These are phyloP conservation scores for Trinectes maculatus DNA, from an alignment of 2,113 vertebrate genomes.

Conservation along the genomic window DNA sequence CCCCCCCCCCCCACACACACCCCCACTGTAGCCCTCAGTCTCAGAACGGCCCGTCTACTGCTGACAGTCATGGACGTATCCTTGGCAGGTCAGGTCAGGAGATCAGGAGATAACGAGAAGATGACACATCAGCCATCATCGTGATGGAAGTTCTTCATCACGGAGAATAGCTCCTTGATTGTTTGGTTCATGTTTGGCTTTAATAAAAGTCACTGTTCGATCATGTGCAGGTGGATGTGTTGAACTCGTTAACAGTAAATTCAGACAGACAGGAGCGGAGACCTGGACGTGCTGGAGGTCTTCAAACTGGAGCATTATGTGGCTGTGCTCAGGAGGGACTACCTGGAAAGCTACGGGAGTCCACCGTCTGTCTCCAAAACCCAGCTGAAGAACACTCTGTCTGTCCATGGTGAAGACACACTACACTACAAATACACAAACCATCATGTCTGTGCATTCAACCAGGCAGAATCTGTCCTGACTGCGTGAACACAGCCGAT, in stretches of 20 bases:
- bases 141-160: no score
- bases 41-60: constrained; percentile 64
- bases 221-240: no score
- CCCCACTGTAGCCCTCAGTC: constrained; percentile 56
- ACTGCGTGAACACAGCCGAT: no score
- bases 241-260: constrained; percentile 43
- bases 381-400: constrained; percentile 58
- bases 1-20: no score
- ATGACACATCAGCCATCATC: no score
- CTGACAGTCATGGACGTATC: constrained; percentile 75
- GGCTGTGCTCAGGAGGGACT: constrained; percentile 56
- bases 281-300: constrained; percentile 62
- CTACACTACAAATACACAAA: neutral
- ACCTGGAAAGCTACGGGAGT: constrained; percentile 56
- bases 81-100: constrained; percentile 14
- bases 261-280: constrained; percentile 59
- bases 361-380: constrained; percentile 36
- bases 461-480: no score
- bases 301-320: constrained; percentile 65
- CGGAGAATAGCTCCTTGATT: no score
- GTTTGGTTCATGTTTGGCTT: no score
- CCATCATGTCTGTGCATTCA: no score
- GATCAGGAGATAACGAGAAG: no score
- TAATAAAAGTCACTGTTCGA: no score
- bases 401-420: constrained; percentile 35